Evolutionary conservation across 2,888 invertebrate species (phyloP), one percentile per base, ranked within the genome.

Genomic region (Congeria kusceri): DNA sequence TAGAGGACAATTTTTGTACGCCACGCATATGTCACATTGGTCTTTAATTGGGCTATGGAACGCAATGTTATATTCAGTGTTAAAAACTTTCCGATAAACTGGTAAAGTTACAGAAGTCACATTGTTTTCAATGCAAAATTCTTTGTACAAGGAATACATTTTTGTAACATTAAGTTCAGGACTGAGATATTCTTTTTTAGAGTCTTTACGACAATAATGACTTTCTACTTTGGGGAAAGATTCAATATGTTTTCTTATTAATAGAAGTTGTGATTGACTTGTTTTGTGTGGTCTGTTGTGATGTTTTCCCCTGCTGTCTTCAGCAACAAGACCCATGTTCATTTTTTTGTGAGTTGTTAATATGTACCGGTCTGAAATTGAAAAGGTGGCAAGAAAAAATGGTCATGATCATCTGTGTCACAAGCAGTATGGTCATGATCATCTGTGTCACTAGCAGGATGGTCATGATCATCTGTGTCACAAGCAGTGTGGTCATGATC

Each of bases 141-240:
- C 20, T 18, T 13, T 27, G 25, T 73, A 73, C 25, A 68, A 15
- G 9, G 9, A 23, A 32, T 64, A 63, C 72, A 73, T 73, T 73
- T 64, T 59, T 49, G 32, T 9, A 32, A 72, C n/a, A 58, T 18
- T 77, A 13, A 76, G 44, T 0, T 64, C 53, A 15, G 53, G 3
- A 20, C 44, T 39, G 0, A 80, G 46, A 73, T 53, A 53, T 25
- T 53, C n/a, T 29, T 65, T 61, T 13, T 63, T 53, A 1, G 66
- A 44, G 59, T 77, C 53, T 46, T 70, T 66, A 9, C 77, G 39
- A 18, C 69, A 70, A 63, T 80, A 80, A 66, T 80, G 80, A 56
- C 72, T 72, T 49, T 77, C 77, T 13, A 80, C 44, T 7, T 23
- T 44, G n/a, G 67, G 68, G 32, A 73, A 80, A 11, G 69, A 62